Conservation (phyloP, 2,888 invertebrate genomes). For the Marasmarcha lunaedactyla region DNA sequence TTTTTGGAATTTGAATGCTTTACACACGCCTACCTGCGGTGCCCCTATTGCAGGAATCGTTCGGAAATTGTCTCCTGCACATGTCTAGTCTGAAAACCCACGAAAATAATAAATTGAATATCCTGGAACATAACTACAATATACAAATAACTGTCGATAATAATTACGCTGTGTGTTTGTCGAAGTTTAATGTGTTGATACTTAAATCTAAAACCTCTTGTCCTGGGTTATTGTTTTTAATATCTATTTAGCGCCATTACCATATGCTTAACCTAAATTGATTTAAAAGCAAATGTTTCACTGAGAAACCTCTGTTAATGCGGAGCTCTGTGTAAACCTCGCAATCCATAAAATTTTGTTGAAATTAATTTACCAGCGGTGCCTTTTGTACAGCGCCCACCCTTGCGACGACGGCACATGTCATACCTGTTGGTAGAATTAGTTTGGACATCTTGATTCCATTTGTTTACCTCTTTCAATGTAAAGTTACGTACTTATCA, state of each 20-base stretch:
- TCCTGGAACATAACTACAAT: slow-evolving; percentile 18
- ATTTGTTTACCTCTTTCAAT: slow-evolving; percentile 1
- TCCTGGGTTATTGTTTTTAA: slow-evolving; percentile 12
- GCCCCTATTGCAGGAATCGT: slow-evolving; percentile 97
- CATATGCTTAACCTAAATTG: slow-evolving; percentile 61
- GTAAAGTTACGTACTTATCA: slow-evolving; percentile 12
- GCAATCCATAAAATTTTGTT: slow-evolving; percentile 36
- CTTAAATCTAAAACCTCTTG: no score
- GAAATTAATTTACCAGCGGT: slow-evolving; percentile 89
- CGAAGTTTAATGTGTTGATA: no score
- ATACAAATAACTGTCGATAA: slow-evolving; percentile 13
- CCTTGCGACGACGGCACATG: slow-evolving; percentile 97
- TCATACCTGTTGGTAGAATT: slow-evolving; percentile 86
- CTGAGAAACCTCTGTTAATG: slow-evolving; percentile 62
- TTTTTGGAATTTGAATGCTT: not conserved
- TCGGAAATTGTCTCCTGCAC: slow-evolving; percentile 95
- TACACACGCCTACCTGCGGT: slow-evolving; percentile 88
- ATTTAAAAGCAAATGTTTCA: slow-evolving; percentile 52
- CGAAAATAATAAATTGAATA: slow-evolving; percentile 67
- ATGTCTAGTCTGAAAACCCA: slow-evolving; percentile 95
- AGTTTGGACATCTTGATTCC: slow-evolving; percentile 12
- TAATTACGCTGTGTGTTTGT: slow-evolving; percentile 12
- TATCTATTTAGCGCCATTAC: slow-evolving; percentile 65
- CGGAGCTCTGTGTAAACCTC: slow-evolving; percentile 42
- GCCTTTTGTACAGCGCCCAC: slow-evolving; percentile 97